Percentiles rank a stretch among this genome's conserved stretches.
Evolutionary conservation across 2,113 vertebrate species (phyloP).

Genomic region (Madoqua kirkii): DNA sequence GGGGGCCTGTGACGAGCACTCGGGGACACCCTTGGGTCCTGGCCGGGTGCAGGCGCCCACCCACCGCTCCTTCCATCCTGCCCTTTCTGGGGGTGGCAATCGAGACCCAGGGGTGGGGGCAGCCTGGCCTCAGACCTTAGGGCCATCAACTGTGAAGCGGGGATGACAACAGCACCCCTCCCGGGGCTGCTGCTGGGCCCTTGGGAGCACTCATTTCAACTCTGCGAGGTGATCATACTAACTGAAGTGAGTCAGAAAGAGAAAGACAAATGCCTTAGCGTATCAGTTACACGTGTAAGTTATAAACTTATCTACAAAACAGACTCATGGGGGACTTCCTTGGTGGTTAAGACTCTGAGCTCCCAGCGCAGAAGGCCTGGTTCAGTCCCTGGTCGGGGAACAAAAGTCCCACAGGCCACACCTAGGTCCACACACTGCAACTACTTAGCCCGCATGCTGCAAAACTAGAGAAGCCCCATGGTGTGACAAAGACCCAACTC

Average conservation of each 20-base stretch:
- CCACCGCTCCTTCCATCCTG: fast-evolving
- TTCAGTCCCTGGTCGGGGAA: neutral
- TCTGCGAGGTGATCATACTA: neutral
- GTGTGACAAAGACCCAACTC: neutral
- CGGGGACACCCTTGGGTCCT: fast-evolving
- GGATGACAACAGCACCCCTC: fast-evolving
- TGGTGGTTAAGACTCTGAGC: neutral
- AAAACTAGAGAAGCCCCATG: neutral
- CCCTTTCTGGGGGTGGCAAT: too few relatives aligned
- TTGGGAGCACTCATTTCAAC: neutral
- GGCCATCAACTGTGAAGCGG: fast-evolving
- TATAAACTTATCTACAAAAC: neutral
- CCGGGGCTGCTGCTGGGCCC: neutral
- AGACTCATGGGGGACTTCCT: neutral
- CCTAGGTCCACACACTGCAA: neutral
- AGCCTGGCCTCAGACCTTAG: neutral
- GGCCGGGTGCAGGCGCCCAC: fast-evolving
- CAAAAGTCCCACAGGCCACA: neutral
- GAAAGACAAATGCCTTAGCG: neutral
- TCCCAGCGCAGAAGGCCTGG: neutral
- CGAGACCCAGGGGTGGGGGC: neutral
- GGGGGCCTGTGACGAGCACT: fast-evolving
- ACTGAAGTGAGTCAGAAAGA: neutral
- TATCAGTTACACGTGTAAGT: neutral
- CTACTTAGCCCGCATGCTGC: neutral